A percentile compares a stretch with the other conserved stretches of the same genome.
Evolutionary conservation across 2,113 vertebrate genomes (phyloP).

Genomic region (Euleptes europaea): DNA sequence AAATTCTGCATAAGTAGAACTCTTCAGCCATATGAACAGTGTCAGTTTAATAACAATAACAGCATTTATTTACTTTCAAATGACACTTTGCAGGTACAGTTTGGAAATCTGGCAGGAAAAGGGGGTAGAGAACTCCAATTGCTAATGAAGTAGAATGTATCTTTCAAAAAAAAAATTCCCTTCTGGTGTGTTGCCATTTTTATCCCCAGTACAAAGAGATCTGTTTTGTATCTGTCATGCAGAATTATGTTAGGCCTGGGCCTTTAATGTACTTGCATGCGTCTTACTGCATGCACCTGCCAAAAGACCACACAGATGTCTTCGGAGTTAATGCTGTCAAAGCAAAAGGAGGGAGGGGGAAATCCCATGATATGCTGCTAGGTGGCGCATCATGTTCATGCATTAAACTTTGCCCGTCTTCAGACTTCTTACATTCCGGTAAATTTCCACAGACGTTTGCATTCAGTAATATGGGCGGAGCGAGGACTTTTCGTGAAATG

Average conservation of each 20-base stretch:
- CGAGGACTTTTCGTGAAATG: constrained; percentile 18
- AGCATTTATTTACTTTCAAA: not conserved
- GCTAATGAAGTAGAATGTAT: not conserved
- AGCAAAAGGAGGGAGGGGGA: not conserved
- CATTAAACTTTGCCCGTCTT: not conserved
- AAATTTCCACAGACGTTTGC: constrained; percentile 41
- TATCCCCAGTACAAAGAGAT: not conserved
- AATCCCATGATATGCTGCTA: constrained; percentile 19
- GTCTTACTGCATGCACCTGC: not conserved
- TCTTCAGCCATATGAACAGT: not conserved
- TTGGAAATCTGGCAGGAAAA: not conserved
- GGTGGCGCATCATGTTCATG: constrained; percentile 52
- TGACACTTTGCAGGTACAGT: not conserved
- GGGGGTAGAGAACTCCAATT: not conserved
- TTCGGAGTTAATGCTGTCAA: not conserved
- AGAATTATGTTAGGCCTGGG: not conserved
- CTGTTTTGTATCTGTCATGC: not conserved
- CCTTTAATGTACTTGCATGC: not conserved
- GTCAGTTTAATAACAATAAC: not conserved
- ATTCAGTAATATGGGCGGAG: constrained; percentile 21
- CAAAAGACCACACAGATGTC: not conserved
- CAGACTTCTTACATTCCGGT: constrained; percentile 37
- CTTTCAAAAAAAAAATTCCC: no score
- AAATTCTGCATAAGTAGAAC: not conserved
- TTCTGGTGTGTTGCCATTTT: not conserved